Base-by-base conservation (phyloP, 2,113 vertebrate species). In the Protobothrops mucrosquamatus region DNA sequence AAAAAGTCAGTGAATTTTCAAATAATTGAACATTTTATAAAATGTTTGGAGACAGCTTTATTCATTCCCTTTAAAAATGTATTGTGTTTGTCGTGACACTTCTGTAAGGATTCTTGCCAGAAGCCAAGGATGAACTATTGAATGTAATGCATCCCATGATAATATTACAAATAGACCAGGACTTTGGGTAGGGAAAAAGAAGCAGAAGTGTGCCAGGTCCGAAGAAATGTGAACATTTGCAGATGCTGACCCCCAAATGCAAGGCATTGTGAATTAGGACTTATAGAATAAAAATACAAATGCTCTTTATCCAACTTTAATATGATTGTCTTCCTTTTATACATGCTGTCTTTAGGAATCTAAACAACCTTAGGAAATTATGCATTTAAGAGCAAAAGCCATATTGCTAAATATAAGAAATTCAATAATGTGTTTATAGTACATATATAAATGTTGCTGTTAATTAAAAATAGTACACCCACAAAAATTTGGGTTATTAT, bases 361-460 rank as follows among this genome's bases (percentile, higher is more conserved):
- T 52, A 24, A n/a, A 10, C 22, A 59, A n/a, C 46, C 87, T 52
- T 18, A 48, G 22, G 24, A 87, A 85, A 51, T 24, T 26, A 51
- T 91, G 55, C 5, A 46, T 89, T 85, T 43, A 26, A 92, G 54
- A 88, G 64, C 39, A 48, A 89, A 89, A 29, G 39, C 26, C 74
- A n/a, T 57, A 26, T 69, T 85, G 22, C 11, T 39, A 34, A 23
- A 34, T 26, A 29, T 43, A 89, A 89, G 29, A 94, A 69, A 46
- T 87, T 61, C 29, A 87, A 11, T 39, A 52, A 23, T n/a, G 46
- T 88, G 1, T 88, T 69, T 93, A 87, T 85, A 46, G 29, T 85
- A 34, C 54, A 90, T 14, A 15, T 94, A 85, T 88, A 89, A 94
- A 89, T 64, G 43, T 29, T 94, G 88, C 18, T 93, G 69, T 54